Percentiles rank a stretch among this genome's conserved stretches.
Evolutionary conservation across 1,140 invertebrate genomes (phyloP).

Genomic region (Drosophila tristis): DNA sequence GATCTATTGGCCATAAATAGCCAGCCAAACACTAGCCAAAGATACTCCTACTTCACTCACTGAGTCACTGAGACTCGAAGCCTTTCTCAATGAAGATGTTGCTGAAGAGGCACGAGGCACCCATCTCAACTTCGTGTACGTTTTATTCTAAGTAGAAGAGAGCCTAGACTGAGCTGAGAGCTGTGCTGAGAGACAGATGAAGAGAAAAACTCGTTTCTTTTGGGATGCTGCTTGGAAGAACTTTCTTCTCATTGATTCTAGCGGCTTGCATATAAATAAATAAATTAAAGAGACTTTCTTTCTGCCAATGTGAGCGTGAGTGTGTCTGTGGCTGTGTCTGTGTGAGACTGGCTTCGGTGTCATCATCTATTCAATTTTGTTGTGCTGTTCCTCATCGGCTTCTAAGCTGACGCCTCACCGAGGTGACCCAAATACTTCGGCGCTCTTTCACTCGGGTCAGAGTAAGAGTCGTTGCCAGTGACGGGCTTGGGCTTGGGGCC

Average conservation of each 20-base stretch:
- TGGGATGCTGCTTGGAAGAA: constrained; percentile 70
- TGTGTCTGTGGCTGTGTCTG: not conserved
- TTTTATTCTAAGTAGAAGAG: constrained; percentile 48
- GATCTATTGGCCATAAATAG: constrained; percentile 70
- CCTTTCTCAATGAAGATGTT: constrained; percentile 40
- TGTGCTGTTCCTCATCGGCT: constrained; percentile 10
- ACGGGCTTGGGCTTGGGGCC: not conserved
- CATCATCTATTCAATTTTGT: constrained; percentile 62
- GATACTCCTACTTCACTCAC: constrained; percentile 40
- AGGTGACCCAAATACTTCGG: constrained; percentile 70
- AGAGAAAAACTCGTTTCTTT: constrained; percentile 43
- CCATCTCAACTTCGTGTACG: constrained; percentile 18
- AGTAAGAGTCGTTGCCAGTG: constrained; percentile 5
- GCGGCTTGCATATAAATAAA: constrained; percentile 76
- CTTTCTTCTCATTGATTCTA: constrained; percentile 79
- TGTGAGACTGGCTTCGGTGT: constrained; percentile 57
- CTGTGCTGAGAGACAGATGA: constrained; percentile 1
- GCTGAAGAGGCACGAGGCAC: constrained; percentile 4
- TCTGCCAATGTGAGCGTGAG: constrained; percentile 42
- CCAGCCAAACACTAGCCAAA: constrained; percentile 16
- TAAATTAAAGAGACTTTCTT: constrained; percentile 81
- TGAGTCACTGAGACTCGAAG: constrained; percentile 19
- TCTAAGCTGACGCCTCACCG: constrained; percentile 36
- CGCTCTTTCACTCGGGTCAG: constrained; percentile 54
- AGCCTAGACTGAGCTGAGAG: not conserved